Evolutionary conservation across 2,888 invertebrate genomes (phyloP), one percentile per base, ranked within the genome.

Genomic region (Electrophaes corylata): DNA sequence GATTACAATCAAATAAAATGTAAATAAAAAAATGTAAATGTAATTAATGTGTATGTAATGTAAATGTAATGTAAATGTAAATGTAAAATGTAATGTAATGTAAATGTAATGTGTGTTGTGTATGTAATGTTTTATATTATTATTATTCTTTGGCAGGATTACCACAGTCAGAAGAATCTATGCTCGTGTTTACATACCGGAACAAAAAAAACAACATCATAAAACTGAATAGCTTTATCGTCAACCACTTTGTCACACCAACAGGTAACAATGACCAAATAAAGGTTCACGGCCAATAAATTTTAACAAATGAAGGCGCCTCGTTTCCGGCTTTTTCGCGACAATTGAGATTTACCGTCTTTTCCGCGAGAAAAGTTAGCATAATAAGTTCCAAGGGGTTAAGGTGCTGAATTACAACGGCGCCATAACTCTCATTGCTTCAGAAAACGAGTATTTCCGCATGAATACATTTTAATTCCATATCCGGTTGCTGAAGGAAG

Each of bases 391-490:
- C 16, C 26, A 62, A 53, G 59, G 62, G 61, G 53, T 65, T 46
- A 53, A 45, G 19, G 50, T 19, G 51, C 31, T 63, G 58, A 67
- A 62, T 67, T 65, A 65, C 57, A 56, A 37, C 18, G 20, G 11
- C 26, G 58, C 48, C 64, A 64, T 67, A 64, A 64, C 57, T 67
- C 65, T 62, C 60, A 57, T 57, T 62, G 60, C 64, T 60, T 64
- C 50, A 57, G 62, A 66, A 63, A 63, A 55, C 57, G 63, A 62
- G 62, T 51, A 50, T 62, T 55, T 62, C 55, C 59, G 54, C 65
- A 43, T 60, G 64, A 60, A 46, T 60, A 60, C 49, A 29, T 67
- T 64, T 67, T 62, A 63, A 67, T 65, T 65, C 62, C 58, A 64
- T 65, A 65, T 67, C 67, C 67, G 58, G 39, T 48, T 48, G n/a